phyloP scores from a whole-genome alignment of 2,113 vertebrate genomes.

The Micronycteris hirsuta region DNA sequence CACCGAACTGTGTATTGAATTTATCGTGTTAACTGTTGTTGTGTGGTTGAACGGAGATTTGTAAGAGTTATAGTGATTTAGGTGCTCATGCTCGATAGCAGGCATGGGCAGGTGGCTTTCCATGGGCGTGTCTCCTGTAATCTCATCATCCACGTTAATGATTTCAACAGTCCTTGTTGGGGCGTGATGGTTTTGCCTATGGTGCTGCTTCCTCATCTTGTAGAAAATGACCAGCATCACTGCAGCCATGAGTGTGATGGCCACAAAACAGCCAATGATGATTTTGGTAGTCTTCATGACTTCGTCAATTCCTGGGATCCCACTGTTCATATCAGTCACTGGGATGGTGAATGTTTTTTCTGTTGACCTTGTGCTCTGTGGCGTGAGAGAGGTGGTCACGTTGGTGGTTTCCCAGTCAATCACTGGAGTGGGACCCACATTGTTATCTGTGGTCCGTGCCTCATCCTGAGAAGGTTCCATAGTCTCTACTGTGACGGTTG shows the following conservation, averaged over 20 bases:
- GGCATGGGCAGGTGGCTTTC: constrained; percentile 98
- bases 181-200: constrained; percentile 96
- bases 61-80: constrained; percentile 99
- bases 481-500: constrained; percentile 98
- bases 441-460: constrained; percentile 90
- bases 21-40: constrained; percentile 95
- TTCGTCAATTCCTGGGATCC: constrained; percentile 95
- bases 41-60: constrained; percentile 98
- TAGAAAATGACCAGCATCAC: constrained; percentile 99
- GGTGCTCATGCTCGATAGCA: constrained; percentile 97
- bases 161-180: constrained; percentile 97
- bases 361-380: constrained; percentile 91
- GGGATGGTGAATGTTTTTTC: constrained; percentile 95
- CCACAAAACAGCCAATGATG: constrained; percentile 99
- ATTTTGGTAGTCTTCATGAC: constrained; percentile 99
- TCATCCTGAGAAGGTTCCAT: constrained; percentile 96
- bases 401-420: constrained; percentile 92
- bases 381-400: constrained; percentile 89
- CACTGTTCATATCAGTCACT: constrained; percentile 89
- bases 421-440: constrained; percentile 91
- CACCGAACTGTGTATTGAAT: constrained; percentile 99
- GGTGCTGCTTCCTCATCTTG: constrained; percentile 99
- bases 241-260: constrained; percentile 99
- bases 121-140: constrained; percentile 92
- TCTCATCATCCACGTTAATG: constrained; percentile 98